These are phyloP conservation scores for Sarotherodon lohbergeri DNA, from an alignment of 2,113 vertebrate genomes.

Conservation along the genomic window DNA sequence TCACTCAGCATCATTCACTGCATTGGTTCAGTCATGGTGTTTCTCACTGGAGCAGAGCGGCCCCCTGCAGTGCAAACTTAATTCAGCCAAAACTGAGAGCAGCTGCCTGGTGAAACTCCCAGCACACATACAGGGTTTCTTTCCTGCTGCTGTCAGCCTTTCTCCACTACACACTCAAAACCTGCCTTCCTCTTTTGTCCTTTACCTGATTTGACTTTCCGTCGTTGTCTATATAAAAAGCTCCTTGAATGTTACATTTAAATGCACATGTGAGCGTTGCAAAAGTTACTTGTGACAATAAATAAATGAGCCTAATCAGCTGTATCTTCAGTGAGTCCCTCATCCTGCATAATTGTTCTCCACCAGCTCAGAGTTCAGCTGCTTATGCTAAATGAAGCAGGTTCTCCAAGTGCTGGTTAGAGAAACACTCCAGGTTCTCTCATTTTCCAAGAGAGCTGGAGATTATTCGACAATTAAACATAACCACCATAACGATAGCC, in stretches of 20 bases:
- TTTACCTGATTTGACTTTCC: neutral
- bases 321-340: neutral
- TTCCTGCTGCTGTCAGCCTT: neutral
- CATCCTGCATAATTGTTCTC: neutral
- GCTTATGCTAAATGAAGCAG: neutral
- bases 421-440: accelerated
- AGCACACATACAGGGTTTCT: neutral
- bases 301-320: neutral
- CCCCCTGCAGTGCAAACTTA: neutral
- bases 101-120: constrained; percentile 11
- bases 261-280: neutral
- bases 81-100: constrained; percentile 19
- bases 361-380: neutral
- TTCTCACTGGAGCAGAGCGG: neutral
- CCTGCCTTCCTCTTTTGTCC: neutral
- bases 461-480: neutral
- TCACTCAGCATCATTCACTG: neutral
- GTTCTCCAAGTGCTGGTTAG: neutral
- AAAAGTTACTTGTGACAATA: neutral
- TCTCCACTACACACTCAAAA: neutral
- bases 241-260: accelerated
- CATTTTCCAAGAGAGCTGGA: neutral
- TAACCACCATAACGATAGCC: neutral
- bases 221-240: neutral
- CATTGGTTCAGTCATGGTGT: neutral